Conservation (phyloP, 2,888 invertebrate genomes). For the Gerris lacustris region DNA sequence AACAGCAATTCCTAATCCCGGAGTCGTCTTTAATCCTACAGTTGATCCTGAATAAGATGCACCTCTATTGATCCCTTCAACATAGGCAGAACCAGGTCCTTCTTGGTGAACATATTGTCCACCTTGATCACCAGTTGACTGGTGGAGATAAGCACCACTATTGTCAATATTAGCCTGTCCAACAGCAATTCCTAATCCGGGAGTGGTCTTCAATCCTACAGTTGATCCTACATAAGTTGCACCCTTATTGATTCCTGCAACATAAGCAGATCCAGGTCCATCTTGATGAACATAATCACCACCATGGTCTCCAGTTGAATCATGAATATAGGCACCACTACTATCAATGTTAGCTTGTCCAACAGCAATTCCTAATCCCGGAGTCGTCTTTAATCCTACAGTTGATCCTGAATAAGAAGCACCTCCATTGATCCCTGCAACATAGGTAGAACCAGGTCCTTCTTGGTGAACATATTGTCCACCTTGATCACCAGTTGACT, state of each 20-base stretch:
- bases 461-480: slow-evolving; percentile 23
- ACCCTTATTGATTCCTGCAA: slow-evolving; percentile 12
- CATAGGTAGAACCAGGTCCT: neutral
- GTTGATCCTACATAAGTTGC: neutral
- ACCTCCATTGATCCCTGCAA: slow-evolving; percentile 10
- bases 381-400: slow-evolving; percentile 10
- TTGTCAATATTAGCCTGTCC: slow-evolving; percentile 12
- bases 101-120: slow-evolving; percentile 26
- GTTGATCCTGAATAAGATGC: slow-evolving; percentile 6
- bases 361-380: slow-evolving; percentile 7
- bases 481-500: slow-evolving; percentile 12
- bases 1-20: slow-evolving; percentile 12
- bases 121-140: slow-evolving; percentile 25
- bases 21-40: slow-evolving; percentile 13
- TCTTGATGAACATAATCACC: slow-evolving; percentile 24
- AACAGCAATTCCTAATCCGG: slow-evolving; percentile 35
- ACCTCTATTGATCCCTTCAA: slow-evolving; percentile 11
- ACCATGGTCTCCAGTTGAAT: slow-evolving; percentile 10
- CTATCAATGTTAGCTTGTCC: slow-evolving; percentile 10
- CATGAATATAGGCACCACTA: neutral
- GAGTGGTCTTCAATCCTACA: slow-evolving; percentile 17
- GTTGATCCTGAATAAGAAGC: slow-evolving; percentile 6
- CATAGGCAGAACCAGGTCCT: slow-evolving; percentile 21
- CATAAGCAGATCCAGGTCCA: slow-evolving; percentile 17
- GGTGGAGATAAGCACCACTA: slow-evolving; percentile 27